These are phyloP conservation scores for Chrysemys picta DNA, from an alignment of 2,113 vertebrate species.

Conservation along the genomic window DNA sequence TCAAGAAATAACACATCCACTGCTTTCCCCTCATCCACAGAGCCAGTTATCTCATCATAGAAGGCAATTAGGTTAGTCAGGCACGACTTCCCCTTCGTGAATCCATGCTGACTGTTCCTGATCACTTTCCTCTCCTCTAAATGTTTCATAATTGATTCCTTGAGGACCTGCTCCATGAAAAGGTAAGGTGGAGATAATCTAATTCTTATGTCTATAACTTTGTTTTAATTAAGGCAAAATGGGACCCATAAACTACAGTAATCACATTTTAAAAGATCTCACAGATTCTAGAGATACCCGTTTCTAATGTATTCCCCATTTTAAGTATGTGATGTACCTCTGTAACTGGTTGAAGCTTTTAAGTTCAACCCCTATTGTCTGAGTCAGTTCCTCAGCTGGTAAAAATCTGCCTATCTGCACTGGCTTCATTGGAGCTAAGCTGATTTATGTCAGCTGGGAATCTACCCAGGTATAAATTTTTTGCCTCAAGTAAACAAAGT, in stretches of 20 bases:
- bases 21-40: too few relatives aligned
- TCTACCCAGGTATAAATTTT: not conserved
- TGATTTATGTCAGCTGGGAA: not conserved
- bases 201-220: not conserved
- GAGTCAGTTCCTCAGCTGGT: not conserved
- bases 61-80: too few relatives aligned
- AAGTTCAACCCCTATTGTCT: not conserved
- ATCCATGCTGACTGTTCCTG: too few relatives aligned
- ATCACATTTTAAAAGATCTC: not conserved
- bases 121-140: too few relatives aligned
- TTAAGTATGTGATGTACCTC: not conserved
- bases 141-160: too few relatives aligned
- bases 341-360: not conserved
- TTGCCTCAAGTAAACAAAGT: not conserved
- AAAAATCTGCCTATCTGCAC: not conserved
- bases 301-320: not conserved
- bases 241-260: not conserved
- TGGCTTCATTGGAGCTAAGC: not conserved
- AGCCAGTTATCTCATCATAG: too few relatives aligned
- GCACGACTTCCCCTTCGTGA: too few relatives aligned
- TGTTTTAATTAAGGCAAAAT: not conserved
- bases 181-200: not conserved
- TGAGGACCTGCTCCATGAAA: not conserved
- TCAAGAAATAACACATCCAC: too few relatives aligned
- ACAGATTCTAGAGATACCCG: not conserved